Percentiles rank a stretch among this genome's conserved stretches.
phyloP scores from a whole-genome alignment of 1,140 invertebrate genomes.

The Drosophila paulistorum region DNA sequence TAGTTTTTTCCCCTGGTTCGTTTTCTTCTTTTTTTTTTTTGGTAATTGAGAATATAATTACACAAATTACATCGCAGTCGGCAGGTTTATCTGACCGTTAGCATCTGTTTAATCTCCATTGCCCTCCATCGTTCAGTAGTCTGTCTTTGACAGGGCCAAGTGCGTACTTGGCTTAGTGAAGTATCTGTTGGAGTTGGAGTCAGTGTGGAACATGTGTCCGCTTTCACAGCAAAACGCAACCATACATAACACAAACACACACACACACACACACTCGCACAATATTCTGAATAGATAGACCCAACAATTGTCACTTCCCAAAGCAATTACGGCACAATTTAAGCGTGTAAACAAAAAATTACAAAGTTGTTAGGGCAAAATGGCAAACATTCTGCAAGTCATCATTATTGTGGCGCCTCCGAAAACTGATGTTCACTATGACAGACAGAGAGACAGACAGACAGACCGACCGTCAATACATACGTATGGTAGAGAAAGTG shows the following conservation, averaged over 20 bases:
- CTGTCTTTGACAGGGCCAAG: conserved; percentile 66
- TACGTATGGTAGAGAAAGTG: not conserved
- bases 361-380: conserved; percentile 78
- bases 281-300: conserved; percentile 27
- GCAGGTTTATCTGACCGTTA: conserved; percentile 59
- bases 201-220: conserved; percentile 61
- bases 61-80: conserved; percentile 73
- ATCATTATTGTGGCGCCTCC: conserved; percentile 51
- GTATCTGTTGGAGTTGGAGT: conserved; percentile 25
- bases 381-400: conserved; percentile 71
- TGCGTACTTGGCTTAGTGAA: conserved; percentile 49
- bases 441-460: not conserved
- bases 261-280: conserved; percentile 28
- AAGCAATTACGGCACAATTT: conserved; percentile 80
- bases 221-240: conserved; percentile 70
- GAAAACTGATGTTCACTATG: conserved; percentile 28
- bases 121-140: conserved; percentile 11
- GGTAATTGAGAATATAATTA: conserved; percentile 82
- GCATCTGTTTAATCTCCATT: conserved; percentile 67
- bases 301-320: conserved; percentile 74
- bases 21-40: conserved; percentile 42
- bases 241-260: conserved; percentile 32
- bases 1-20: conserved; percentile 1
- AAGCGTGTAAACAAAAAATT: conserved; percentile 81
- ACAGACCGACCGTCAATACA: not conserved